A percentile compares a stretch with the other conserved stretches of the same genome.
These are phyloP conservation scores for Poeciliopsis occidentalis DNA, from an alignment of 2,113 vertebrate genomes.

Conservation along the genomic window DNA sequence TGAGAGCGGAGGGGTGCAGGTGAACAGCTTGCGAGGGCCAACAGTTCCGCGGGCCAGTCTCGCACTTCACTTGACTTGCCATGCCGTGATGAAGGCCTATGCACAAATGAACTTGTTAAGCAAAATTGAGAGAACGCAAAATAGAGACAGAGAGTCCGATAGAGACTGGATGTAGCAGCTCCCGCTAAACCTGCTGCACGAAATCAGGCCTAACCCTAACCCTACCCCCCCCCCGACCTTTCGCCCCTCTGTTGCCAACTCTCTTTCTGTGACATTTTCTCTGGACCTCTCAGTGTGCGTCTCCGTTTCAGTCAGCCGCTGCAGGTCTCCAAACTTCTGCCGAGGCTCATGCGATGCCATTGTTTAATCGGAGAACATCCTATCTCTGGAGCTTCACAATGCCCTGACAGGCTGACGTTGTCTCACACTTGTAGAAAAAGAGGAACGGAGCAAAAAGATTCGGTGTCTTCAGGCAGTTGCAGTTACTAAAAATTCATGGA, in stretches of 20 bases:
- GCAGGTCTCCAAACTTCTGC: background rate
- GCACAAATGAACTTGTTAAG: constrained; percentile 79
- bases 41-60: constrained; percentile 73
- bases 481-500: background rate
- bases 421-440: constrained; percentile 21
- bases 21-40: constrained; percentile 82
- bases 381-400: constrained; percentile 46
- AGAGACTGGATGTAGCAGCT: constrained; percentile 22
- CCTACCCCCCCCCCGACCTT: background rate
- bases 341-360: constrained; percentile 35
- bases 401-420: constrained; percentile 28
- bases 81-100: constrained; percentile 62
- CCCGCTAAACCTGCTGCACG: constrained; percentile 41
- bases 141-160: background rate
- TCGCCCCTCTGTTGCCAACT: constrained; percentile 11
- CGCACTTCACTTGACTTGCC: constrained; percentile 78
- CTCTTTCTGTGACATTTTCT: constrained; percentile 22
- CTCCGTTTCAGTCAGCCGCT: constrained; percentile 37
- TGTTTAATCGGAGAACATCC: constrained; percentile 49
- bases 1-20: constrained; percentile 57
- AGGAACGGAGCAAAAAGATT: constrained; percentile 3
- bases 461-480: background rate
- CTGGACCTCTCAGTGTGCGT: constrained; percentile 11
- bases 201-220: constrained; percentile 24
- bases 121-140: constrained; percentile 66